Conservation (phyloP, 2,113 vertebrate species). For the Gambusia affinis region DNA sequence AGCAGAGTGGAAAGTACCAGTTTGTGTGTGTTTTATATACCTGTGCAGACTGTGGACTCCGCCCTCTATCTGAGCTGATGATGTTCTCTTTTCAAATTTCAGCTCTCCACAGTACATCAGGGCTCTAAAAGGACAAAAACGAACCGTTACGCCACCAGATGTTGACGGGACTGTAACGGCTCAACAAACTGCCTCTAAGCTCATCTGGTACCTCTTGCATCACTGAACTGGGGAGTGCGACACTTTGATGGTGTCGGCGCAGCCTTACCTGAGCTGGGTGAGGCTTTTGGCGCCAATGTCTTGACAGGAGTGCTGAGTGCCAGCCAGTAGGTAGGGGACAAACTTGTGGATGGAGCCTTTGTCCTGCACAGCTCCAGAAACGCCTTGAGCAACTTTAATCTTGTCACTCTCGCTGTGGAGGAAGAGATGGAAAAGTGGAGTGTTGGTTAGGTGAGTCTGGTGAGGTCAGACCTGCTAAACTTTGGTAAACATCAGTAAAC, state of each 20-base stretch:
- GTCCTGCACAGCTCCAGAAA: slow-evolving; percentile 96
- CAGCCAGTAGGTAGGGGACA: slow-evolving; percentile 94
- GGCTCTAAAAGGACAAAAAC: slow-evolving; percentile 76
- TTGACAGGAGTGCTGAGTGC: slow-evolving; percentile 97
- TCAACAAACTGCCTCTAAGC: not conserved
- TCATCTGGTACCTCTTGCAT: not conserved
- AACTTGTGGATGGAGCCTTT: slow-evolving; percentile 99
- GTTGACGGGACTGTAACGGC: not conserved
- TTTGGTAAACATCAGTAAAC: too few species aligned
- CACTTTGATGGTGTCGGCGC: not conserved
- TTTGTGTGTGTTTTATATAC: slow-evolving; percentile 74
- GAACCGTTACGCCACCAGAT: not conserved
- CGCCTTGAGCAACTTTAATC: slow-evolving; percentile 98
- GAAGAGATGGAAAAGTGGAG: not conserved
- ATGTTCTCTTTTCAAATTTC: slow-evolving; percentile 96
- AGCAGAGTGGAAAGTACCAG: not conserved
- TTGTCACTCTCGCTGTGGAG: slow-evolving; percentile 92
- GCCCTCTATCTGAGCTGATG: slow-evolving; percentile 94
- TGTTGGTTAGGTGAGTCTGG: not conserved
- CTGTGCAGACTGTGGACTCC: slow-evolving; percentile 96
- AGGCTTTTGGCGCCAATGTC: slow-evolving; percentile 97
- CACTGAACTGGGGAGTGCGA: not conserved
- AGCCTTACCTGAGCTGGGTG: slow-evolving; percentile 90
- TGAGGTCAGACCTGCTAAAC: not conserved
- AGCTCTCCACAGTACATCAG: slow-evolving; percentile 99